These are phyloP conservation scores for Eristalis intricaria DNA, from an alignment of 2,888 invertebrate species.

Conservation along the genomic window DNA sequence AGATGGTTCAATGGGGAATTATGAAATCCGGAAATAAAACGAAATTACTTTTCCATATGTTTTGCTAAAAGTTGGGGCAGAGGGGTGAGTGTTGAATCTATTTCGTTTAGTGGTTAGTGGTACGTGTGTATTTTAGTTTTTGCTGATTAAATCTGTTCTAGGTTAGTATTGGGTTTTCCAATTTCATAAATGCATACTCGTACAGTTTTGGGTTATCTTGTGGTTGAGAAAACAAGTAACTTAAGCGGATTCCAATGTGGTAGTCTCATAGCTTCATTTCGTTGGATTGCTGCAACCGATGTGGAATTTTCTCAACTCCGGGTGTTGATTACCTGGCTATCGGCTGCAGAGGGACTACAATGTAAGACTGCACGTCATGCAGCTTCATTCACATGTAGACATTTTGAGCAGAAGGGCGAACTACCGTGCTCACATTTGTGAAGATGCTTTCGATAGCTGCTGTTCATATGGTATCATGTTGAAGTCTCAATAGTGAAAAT, in stretches of 20 bases:
- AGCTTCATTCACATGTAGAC: too few species aligned
- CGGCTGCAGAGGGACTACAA: too few species aligned
- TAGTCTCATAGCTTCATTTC: neutral
- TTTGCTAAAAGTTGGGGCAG: conserved; percentile 31
- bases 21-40: conserved; percentile 68
- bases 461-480: too few species aligned
- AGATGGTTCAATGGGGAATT: conserved; percentile 62
- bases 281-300: too few species aligned
- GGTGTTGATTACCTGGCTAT: too few species aligned
- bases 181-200: neutral
- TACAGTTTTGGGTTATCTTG: neutral
- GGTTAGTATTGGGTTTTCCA: neutral
- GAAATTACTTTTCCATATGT: conserved; percentile 71
- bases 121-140: neutral
- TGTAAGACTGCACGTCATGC: too few species aligned
- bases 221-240: neutral
- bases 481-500: too few species aligned
- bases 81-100: neutral
- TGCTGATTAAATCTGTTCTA: neutral
- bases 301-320: too few species aligned
- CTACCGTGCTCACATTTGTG: too few species aligned
- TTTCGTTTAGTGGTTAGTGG: conserved; percentile 14
- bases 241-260: neutral
- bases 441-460: too few species aligned
- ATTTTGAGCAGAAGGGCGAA: too few species aligned